These are phyloP conservation scores for Eulimnadia texana DNA, from an alignment of 1,140 invertebrate species.

Conservation along the genomic window DNA sequence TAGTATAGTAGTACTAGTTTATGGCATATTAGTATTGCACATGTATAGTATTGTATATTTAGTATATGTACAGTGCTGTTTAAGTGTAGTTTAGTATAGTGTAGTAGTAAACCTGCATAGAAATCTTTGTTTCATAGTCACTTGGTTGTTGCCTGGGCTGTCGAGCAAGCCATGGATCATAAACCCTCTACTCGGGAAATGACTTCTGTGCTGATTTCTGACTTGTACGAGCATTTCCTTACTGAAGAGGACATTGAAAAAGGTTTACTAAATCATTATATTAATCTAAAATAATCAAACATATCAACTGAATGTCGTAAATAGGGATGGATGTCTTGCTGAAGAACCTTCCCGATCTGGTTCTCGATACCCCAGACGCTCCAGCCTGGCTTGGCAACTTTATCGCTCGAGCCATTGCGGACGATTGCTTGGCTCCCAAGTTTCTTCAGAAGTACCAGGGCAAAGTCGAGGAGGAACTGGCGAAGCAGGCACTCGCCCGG, in stretches of 20 bases:
- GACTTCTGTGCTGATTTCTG: slow-evolving; percentile 76
- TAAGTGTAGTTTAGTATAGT: no score
- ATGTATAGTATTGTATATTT: no score
- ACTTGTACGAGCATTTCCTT: slow-evolving; percentile 63
- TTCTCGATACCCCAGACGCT: slow-evolving; percentile 77
- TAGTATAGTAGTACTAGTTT: no score
- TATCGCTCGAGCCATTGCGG: slow-evolving; percentile 74
- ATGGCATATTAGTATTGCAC: no score
- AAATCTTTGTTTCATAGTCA: no score
- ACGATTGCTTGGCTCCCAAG: slow-evolving; percentile 77
- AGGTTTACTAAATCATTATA: slow-evolving; percentile 1
- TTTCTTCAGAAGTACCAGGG: slow-evolving; percentile 50
- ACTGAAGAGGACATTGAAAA: slow-evolving; percentile 55
- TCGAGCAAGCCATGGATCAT: slow-evolving; percentile 75
- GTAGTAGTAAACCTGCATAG: no score
- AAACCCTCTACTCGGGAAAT: slow-evolving; percentile 81
- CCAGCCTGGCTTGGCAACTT: slow-evolving; percentile 70
- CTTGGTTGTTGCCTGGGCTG: slow-evolving; percentile 29
- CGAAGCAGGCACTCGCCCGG: slow-evolving; percentile 50
- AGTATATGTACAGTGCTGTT: no score
- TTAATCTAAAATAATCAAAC: not conserved
- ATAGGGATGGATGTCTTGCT: slow-evolving; percentile 61
- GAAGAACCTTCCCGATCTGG: slow-evolving; percentile 60
- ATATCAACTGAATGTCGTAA: not conserved
- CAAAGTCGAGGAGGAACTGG: slow-evolving; percentile 36